Evolutionary conservation across 1,140 invertebrate genomes (phyloP), one percentile per base, ranked within the genome.

Genomic region (Spodoptera litura): DNA sequence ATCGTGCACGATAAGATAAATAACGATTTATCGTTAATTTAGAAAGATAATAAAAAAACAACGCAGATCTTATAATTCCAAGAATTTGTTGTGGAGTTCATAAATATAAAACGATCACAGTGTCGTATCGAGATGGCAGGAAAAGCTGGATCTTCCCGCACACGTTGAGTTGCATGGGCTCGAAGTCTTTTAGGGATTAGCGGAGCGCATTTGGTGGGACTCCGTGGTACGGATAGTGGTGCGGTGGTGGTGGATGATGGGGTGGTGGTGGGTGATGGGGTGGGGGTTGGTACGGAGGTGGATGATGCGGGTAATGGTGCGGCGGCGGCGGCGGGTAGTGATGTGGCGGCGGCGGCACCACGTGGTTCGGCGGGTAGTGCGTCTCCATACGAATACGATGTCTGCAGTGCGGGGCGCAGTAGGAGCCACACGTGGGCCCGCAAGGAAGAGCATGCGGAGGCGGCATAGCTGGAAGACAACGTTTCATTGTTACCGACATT

Each of bases 361-460:
- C 76, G 56, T 88, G 78, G 64, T 35, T 92, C 73, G 20, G 76
- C 62, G 44, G 90, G 81, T 68, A 31, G 12, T 53, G 44, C 25
- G 49, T 90, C 79, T 25, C 86, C 82, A 12, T 81, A 82, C 68
- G 82, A 81, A 27, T 80, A 81, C 77, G 88, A 85, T 66, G 87
- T 84, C 82, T 91, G 85, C 85, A 94, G 87, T 83, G 91, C 66
- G 82, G 89, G 52, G 81, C 85, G 85, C 78, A 95, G 85, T 38
- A 44, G 51, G 78, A 89, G 52, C 78, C 89, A 77, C 81, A 95
- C 83, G 83, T 85, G 62, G 78, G 94, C 56, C 82, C 94, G 83
- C 80, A 95, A 49, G 78, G 94, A 73, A 75, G 85, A 66, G 51
- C 87, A 87, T 84, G 93, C 27, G 81, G 94, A 71, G 83, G 94